Percentiles rank a stretch among this genome's conserved stretches.
Evolutionary conservation across 2,797 vertebrate genomes (phyloP).

Genomic region (Ptychadena robeensis): DNA sequence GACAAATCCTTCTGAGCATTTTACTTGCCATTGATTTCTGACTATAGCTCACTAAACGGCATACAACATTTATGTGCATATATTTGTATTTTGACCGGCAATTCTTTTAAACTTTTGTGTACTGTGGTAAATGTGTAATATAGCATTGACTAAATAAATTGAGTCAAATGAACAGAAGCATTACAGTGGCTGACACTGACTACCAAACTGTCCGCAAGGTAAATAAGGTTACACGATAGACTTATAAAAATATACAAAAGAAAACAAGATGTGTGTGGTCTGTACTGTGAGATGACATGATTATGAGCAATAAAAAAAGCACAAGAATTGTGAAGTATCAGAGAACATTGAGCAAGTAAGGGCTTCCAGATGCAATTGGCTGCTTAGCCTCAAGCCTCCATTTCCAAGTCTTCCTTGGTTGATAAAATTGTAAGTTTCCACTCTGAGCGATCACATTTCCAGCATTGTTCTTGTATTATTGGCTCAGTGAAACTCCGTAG

Average conservation of each 20-base stretch:
- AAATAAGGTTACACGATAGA: neutral
- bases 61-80: neutral
- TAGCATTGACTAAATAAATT: neutral
- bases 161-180: neutral
- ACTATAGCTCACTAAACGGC: neutral
- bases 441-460: slow-evolving; percentile 48
- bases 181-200: neutral
- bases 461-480: slow-evolving; percentile 30
- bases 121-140: too few species aligned
- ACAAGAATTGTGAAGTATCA: slow-evolving; percentile 30
- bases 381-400: slow-evolving; percentile 56
- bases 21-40: too few species aligned
- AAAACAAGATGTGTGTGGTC: neutral
- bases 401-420: slow-evolving; percentile 57
- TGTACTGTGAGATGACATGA: slow-evolving; percentile 1
- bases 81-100: neutral
- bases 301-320: slow-evolving; percentile 37
- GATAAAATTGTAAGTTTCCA: slow-evolving; percentile 57
- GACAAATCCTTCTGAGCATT: too few species aligned
- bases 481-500: slow-evolving; percentile 47
- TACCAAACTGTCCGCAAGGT: neutral
- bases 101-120: neutral
- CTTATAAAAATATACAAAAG: slow-evolving; percentile 1
- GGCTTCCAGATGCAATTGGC: slow-evolving; percentile 48
- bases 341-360: neutral